Evolutionary conservation across 2,888 invertebrate genomes (phyloP), one percentile per base, ranked within the genome.

Genomic region (Falcaria lacertinaria): DNA sequence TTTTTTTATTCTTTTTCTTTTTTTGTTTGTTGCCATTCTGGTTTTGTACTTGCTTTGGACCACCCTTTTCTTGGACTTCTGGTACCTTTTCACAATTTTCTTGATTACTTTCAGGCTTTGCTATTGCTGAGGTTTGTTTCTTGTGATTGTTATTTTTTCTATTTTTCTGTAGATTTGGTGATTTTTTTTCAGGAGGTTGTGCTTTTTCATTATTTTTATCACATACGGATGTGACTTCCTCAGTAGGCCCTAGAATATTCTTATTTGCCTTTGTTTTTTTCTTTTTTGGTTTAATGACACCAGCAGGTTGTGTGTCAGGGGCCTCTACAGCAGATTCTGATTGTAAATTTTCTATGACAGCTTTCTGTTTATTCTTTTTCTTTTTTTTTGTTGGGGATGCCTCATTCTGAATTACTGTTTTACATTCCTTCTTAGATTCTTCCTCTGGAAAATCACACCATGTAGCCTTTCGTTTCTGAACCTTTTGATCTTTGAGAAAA

Each of bases 391-490:
- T 15, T 4, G 47, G 17, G 28, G 55, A 25, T 16, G 44, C 57
- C 42, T 48, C 46, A 32, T 43, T 49, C 28, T 51, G 34, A 39
- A 39, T 33, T 16, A 35, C 3, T 34, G 22, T 13, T 45, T 40
- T 19, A 16, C 47, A 4, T 4, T 42, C 42, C 49, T 41, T 41
- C 35, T 44, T 41, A 39, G 41, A 37, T 41, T 80, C 52, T 56
- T 57, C 44, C 57, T 86, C 82, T 19, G 91, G 89, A 74, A 92
- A 91, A 45, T 90, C 89, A 64, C 91, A 91, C 91, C 91, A 91
- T 41, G 83, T 78, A 3, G 84, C 80, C 56, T 85, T 81, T 38
- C 84, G 77, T 52, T 81, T 84, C 42, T 83, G 79, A 17, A 81
- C 74, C 57, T 80, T 85, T 33, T 82, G 81, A 52, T 91, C 90